Conservation (phyloP, 2,113 vertebrate species). For the Clarias batrachus region DNA sequence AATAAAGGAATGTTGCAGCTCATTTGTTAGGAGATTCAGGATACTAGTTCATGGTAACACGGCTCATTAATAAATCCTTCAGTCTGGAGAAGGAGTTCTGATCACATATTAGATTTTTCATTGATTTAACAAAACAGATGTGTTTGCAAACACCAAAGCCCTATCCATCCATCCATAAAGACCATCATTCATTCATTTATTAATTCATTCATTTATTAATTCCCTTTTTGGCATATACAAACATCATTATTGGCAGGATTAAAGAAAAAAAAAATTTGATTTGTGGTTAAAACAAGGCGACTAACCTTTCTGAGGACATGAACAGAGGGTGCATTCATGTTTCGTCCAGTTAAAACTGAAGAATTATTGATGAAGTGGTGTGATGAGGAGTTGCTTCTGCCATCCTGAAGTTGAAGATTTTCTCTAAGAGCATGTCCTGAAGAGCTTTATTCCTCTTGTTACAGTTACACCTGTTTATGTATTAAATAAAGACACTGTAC, state of each 20-base stretch:
- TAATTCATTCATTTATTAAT: no score
- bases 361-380: not conserved
- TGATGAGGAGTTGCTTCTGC: not conserved
- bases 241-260: slow-evolving; percentile 13
- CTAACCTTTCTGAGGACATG: slow-evolving; percentile 40
- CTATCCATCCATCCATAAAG: no score
- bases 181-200: no score
- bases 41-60: no score
- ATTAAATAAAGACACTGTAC: not conserved
- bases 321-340: not conserved
- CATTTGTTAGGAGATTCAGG: no score
- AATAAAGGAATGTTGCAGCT: no score
- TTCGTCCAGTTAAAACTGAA: not conserved
- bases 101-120: no score
- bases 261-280: slow-evolving; percentile 50
- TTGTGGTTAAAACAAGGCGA: slow-evolving; percentile 50
- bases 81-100: no score
- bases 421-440: not conserved
- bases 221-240: no score
- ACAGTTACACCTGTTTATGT: not conserved
- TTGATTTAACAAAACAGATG: no score
- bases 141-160: no score
- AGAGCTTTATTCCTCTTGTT: not conserved
- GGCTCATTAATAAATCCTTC: no score
- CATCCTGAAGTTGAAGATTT: not conserved